A percentile compares a stretch with the other conserved stretches of the same genome.
phyloP scores from a whole-genome alignment of 2,888 invertebrate genomes.

The Anodontia alba region DNA sequence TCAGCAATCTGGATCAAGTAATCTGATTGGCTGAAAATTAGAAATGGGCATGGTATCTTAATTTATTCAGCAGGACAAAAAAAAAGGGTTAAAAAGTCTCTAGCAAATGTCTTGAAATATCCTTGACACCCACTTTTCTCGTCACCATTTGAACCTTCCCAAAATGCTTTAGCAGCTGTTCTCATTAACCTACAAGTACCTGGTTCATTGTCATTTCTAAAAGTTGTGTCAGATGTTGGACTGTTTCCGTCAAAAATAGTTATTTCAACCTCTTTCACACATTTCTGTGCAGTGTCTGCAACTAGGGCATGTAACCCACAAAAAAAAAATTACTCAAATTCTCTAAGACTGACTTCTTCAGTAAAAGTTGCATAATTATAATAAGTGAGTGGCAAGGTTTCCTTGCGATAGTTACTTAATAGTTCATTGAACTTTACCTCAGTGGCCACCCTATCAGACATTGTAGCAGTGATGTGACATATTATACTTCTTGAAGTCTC shows the following conservation, averaged over 20 bases:
- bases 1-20: no score
- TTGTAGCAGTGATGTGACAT: slow-evolving; percentile 34
- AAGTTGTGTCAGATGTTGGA: slow-evolving; percentile 30
- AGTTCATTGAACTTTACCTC: slow-evolving; percentile 47
- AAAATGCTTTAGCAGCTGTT: slow-evolving; percentile 26
- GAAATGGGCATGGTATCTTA: no score
- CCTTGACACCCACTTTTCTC: slow-evolving; percentile 43
- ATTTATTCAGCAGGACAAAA: no score
- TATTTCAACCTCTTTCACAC: slow-evolving; percentile 24
- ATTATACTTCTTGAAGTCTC: slow-evolving; percentile 36
- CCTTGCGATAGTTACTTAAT: slow-evolving; percentile 26
- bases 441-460: slow-evolving; percentile 54
- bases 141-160: slow-evolving; percentile 35
- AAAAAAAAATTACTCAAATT: slow-evolving; percentile 31
- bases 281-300: slow-evolving; percentile 37
- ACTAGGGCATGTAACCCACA: slow-evolving; percentile 53
- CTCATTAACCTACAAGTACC: slow-evolving; percentile 25
- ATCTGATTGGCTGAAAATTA: no score
- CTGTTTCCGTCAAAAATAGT: slow-evolving; percentile 24
- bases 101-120: slow-evolving; percentile 19
- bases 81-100: slow-evolving; percentile 30
- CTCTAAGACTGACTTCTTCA: slow-evolving; percentile 14
- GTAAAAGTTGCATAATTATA: slow-evolving; percentile 39
- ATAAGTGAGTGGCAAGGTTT: slow-evolving; percentile 35
- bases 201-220: slow-evolving; percentile 7